Evolutionary conservation across 2,113 vertebrate genomes (phyloP).

Genomic region (Hemiscyllium ocellatum): DNA sequence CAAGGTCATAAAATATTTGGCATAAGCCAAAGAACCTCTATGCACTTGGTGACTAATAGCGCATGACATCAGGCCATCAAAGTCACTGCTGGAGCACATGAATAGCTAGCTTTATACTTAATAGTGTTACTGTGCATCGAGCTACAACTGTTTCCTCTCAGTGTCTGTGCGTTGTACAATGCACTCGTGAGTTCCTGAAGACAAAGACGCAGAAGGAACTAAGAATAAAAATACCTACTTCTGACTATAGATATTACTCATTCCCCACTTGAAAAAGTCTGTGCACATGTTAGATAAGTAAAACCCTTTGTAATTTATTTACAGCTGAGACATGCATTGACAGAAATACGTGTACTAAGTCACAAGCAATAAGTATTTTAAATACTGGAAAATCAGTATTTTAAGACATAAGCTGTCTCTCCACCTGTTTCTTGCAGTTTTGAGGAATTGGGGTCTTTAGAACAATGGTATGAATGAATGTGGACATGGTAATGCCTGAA

Average conservation of each 20-base stretch:
- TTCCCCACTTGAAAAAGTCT: background rate
- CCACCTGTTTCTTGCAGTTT: background rate
- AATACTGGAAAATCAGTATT: background rate
- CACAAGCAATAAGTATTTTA: background rate
- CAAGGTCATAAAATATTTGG: background rate
- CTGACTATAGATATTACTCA: background rate
- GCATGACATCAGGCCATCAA: background rate
- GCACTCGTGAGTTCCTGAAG: background rate
- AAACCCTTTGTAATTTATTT: background rate
- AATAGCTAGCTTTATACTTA: background rate
- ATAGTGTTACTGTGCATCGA: background rate
- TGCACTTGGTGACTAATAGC: background rate
- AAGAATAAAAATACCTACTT: background rate
- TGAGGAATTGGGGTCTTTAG: background rate
- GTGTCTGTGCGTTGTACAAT: background rate
- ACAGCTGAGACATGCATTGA: background rate
- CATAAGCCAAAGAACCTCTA: background rate
- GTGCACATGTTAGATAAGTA: background rate
- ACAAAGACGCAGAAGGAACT: background rate
- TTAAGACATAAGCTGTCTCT: background rate
- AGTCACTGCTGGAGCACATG: background rate
- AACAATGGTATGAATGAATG: slow-evolving; percentile 16
- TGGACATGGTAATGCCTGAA: slow-evolving; percentile 3
- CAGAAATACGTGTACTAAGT: background rate
- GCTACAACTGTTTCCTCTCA: background rate